These are phyloP conservation scores for Umimayanthus kanabou DNA, from an alignment of 92 coral and sea anemone genomes.

Conservation along the genomic window DNA sequence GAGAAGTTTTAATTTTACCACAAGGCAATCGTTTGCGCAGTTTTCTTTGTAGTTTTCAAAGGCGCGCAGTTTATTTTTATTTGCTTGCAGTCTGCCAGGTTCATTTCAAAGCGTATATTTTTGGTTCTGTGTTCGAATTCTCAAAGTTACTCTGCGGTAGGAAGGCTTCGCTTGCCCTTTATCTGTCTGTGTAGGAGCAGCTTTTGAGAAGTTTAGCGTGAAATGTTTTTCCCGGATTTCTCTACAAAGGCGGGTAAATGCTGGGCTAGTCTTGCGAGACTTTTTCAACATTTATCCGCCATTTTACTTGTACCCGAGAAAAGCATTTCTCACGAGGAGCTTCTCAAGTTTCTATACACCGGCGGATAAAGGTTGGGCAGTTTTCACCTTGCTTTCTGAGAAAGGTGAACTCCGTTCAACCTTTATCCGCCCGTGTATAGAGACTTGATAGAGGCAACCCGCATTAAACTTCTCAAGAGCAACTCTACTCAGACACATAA, in stretches of 20 bases:
- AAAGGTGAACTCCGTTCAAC: not conserved
- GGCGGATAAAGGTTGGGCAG: conserved; percentile 26
- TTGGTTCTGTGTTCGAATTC: not conserved
- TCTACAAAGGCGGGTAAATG: conserved; percentile 3
- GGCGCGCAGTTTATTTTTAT: not conserved
- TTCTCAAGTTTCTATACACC: conserved; percentile 25
- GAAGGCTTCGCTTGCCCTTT: conserved; percentile 33
- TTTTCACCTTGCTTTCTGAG: not conserved
- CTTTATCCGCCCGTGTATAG: conserved; percentile 8
- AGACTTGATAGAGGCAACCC: conserved; percentile 17
- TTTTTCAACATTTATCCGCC: conserved; percentile 6
- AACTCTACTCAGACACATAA: not conserved
- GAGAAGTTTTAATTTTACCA: no score
- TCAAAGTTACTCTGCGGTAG: conserved; percentile 2
- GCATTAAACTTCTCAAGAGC: not conserved
- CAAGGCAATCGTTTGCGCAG: not conserved
- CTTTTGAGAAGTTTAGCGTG: conserved; percentile 25
- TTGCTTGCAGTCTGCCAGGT: not conserved
- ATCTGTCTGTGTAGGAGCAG: conserved; percentile 23
- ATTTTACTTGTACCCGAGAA: conserved; percentile 1
- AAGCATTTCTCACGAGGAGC: not conserved
- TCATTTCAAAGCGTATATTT: not conserved
- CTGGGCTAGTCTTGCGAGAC: no score
- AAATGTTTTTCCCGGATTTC: conserved; percentile 21
- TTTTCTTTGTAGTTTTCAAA: no score